Evolutionary conservation across 2,113 vertebrate species (phyloP).

Genomic region (Macheiramphus alcinus): DNA sequence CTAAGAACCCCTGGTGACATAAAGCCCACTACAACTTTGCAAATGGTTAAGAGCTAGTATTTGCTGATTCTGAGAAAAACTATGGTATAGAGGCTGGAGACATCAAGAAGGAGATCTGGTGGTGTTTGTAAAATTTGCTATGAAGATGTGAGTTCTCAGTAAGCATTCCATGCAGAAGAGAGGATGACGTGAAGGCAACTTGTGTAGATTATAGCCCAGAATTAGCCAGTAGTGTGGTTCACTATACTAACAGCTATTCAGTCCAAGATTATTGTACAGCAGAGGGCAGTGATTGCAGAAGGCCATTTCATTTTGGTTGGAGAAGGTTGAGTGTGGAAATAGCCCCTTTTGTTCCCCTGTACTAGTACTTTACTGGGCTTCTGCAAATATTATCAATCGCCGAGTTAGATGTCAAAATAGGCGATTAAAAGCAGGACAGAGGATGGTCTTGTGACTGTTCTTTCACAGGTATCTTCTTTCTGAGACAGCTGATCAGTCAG

Average conservation of each 20-base stretch:
- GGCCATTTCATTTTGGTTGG: not conserved
- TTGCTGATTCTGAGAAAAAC: not conserved
- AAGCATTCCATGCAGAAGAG: not conserved
- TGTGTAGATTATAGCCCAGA: not conserved
- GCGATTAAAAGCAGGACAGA: not conserved
- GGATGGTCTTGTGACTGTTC: not conserved
- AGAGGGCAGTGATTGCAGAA: not conserved
- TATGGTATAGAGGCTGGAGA: not conserved
- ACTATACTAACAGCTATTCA: not conserved
- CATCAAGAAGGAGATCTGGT: not conserved
- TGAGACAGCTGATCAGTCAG: not conserved
- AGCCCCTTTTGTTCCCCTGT: not conserved
- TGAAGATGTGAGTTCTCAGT: not conserved
- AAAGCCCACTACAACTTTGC: not conserved
- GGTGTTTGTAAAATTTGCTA: not conserved
- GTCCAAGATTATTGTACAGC: not conserved
- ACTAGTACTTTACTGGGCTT: not conserved
- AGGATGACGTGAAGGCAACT: not conserved
- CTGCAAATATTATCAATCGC: not conserved
- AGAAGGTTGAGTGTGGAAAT: not conserved
- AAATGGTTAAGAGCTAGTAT: not conserved
- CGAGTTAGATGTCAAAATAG: not conserved
- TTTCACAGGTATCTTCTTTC: not conserved
- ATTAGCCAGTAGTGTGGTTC: not conserved
- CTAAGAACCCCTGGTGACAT: not conserved